Evolutionary conservation across 2,888 invertebrate genomes (phyloP).

Genomic region (Dryobotodes eremita): DNA sequence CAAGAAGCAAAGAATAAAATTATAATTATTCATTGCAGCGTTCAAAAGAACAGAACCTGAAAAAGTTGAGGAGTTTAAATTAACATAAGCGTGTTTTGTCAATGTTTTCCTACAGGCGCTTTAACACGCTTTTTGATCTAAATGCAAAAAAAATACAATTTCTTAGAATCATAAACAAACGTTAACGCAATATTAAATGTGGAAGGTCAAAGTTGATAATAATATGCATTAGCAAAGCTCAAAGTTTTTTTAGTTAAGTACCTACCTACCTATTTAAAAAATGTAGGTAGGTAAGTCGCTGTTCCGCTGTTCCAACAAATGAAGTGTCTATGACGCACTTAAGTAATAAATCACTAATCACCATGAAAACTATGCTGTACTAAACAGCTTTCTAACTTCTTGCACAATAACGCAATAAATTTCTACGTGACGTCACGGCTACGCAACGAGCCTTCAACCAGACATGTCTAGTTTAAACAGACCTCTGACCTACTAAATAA

Average conservation of each 20-base stretch:
- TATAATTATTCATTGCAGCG: too few relatives aligned
- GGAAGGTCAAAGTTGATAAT: neutral
- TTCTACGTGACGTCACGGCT: conserved; percentile 53
- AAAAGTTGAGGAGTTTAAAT: neutral
- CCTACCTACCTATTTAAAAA: neutral
- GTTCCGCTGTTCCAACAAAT: neutral
- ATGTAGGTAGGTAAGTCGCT: neutral
- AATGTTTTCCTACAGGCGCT: neutral
- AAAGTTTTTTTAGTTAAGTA: neutral
- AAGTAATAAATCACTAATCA: conserved; percentile 15
- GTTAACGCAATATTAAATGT: neutral
- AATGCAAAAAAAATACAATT: too few relatives aligned
- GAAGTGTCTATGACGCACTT: neutral
- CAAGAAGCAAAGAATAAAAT: conserved; percentile 41
- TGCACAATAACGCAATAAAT: conserved; percentile 55
- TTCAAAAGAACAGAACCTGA: neutral
- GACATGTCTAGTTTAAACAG: conserved; percentile 66
- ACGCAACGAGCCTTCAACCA: conserved; percentile 67
- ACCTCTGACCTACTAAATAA: conserved; percentile 55
- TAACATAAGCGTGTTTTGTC: conserved; percentile 1
- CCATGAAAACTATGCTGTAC: conserved; percentile 14
- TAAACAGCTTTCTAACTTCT: conserved; percentile 39
- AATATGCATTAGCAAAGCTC: neutral
- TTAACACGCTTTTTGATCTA: neutral
- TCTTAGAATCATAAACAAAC: neutral